phyloP scores from a whole-genome alignment of 2,888 invertebrate genomes.

The Halocaridina rubra region DNA sequence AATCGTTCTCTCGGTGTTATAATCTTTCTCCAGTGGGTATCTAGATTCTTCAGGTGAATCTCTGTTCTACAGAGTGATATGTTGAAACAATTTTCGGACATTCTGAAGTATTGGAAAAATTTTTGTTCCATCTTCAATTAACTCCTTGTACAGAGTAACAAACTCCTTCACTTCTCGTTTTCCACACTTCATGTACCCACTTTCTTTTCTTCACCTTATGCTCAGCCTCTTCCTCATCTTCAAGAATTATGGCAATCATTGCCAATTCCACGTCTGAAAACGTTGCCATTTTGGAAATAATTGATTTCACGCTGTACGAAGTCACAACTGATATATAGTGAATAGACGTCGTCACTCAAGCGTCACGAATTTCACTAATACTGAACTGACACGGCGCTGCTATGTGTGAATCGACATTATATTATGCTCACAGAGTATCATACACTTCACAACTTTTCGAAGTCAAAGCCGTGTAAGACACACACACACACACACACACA shows the following conservation, averaged over 20 bases:
- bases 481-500: not conserved
- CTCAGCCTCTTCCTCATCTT: conserved; percentile 10
- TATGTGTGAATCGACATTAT: too few species aligned
- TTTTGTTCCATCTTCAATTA: not conserved
- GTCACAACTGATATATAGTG: not conserved
- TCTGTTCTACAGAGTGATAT: too few species aligned
- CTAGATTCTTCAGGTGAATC: conserved; percentile 15
- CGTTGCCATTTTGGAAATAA: not conserved
- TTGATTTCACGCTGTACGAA: not conserved
- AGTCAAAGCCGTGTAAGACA: too few species aligned
- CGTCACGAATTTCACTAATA: not conserved
- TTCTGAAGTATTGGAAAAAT: not conserved
- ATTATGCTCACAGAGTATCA: too few species aligned
- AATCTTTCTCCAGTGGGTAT: conserved; percentile 18
- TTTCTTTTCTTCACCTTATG: not conserved
- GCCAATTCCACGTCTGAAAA: conserved; percentile 4
- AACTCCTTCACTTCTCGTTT: conserved; percentile 4
- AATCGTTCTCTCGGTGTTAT: conserved; percentile 29
- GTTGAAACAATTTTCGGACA: conserved; percentile 5
- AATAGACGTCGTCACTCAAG: not conserved
- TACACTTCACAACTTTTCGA: too few species aligned
- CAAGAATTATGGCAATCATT: conserved; percentile 18
- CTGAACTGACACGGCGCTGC: too few species aligned
- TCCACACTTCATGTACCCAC: not conserved
- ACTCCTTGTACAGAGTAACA: too few species aligned